Evolutionary conservation across 2,113 vertebrate species (phyloP).

Genomic region (Pygoscelis antarcticus): DNA sequence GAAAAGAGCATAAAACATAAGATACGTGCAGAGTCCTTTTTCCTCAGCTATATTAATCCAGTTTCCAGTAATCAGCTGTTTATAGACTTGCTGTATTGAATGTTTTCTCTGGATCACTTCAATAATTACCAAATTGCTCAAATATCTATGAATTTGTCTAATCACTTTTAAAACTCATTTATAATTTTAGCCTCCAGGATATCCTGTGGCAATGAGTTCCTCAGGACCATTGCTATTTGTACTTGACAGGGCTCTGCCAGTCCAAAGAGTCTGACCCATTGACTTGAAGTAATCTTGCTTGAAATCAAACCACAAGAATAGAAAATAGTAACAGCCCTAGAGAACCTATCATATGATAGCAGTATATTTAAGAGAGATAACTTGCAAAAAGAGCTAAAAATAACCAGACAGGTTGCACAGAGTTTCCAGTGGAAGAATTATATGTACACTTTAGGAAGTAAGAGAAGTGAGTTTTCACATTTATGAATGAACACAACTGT

Average conservation of each 20-base stretch:
- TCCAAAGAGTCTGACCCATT: not conserved
- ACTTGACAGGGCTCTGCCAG: not conserved
- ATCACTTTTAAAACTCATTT: not conserved
- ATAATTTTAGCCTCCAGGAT: not conserved
- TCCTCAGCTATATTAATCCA: not conserved
- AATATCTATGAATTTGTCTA: not conserved
- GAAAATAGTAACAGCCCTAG: not conserved
- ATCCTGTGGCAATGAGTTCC: not conserved
- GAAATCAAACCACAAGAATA: not conserved
- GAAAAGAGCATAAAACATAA: not conserved
- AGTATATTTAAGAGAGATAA: not conserved
- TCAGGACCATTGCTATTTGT: not conserved
- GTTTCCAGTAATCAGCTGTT: not conserved
- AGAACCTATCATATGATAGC: not conserved
- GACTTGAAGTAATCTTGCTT: not conserved
- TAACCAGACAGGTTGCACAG: not conserved
- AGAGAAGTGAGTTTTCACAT: not conserved
- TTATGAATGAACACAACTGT: not conserved
- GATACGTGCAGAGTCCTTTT: not conserved
- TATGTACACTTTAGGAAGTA: not conserved
- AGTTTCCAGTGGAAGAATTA: not conserved
- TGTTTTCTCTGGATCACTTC: not conserved
- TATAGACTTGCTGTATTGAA: not conserved
- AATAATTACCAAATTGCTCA: not conserved
- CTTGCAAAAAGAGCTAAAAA: conserved; percentile 20